Conservation (phyloP, 2,888 invertebrate genomes). For the Stegophylla sp. region DNA sequence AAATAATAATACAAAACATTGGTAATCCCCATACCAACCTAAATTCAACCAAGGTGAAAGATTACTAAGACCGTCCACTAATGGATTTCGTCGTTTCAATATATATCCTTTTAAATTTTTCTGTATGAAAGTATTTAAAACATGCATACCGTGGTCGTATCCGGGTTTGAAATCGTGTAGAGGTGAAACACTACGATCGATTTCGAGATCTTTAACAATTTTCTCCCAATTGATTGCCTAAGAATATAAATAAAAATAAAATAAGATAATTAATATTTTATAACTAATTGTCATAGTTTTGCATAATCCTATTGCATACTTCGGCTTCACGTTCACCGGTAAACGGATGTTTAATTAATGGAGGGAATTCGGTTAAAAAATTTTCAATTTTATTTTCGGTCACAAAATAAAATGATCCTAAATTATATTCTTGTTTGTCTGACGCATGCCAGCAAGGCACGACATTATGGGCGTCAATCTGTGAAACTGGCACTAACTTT, state of each 20-base stretch:
- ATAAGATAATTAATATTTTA: constrained; percentile 10
- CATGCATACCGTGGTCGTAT: constrained; percentile 72
- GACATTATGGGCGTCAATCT: constrained; percentile 89
- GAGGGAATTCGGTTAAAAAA: constrained; percentile 80
- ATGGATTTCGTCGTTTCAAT: constrained; percentile 81
- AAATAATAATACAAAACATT: not conserved
- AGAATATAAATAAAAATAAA: constrained; percentile 25
- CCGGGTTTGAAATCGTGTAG: constrained; percentile 83
- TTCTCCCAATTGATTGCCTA: constrained; percentile 74
- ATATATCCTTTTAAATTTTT: constrained; percentile 74
- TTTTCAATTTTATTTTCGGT: constrained; percentile 78
- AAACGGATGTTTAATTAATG: constrained; percentile 76
- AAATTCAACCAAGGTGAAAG: constrained; percentile 92
- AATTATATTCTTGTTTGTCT: constrained; percentile 85
- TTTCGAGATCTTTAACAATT: constrained; percentile 72
- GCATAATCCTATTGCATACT: constrained; percentile 63
- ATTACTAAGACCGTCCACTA: constrained; percentile 76
- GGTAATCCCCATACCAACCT: constrained; percentile 68
- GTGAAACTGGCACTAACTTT: constrained; percentile 60
- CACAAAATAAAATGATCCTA: constrained; percentile 84
- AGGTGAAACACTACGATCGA: constrained; percentile 76
- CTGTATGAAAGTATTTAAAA: constrained; percentile 74
- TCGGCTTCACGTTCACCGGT: constrained; percentile 67
- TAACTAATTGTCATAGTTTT: not conserved
- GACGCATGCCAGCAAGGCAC: constrained; percentile 89